Evolutionary conservation across 2,797 vertebrate species (phyloP), one percentile per base, ranked within the genome.

Genomic region (Ataeniobius toweri): DNA sequence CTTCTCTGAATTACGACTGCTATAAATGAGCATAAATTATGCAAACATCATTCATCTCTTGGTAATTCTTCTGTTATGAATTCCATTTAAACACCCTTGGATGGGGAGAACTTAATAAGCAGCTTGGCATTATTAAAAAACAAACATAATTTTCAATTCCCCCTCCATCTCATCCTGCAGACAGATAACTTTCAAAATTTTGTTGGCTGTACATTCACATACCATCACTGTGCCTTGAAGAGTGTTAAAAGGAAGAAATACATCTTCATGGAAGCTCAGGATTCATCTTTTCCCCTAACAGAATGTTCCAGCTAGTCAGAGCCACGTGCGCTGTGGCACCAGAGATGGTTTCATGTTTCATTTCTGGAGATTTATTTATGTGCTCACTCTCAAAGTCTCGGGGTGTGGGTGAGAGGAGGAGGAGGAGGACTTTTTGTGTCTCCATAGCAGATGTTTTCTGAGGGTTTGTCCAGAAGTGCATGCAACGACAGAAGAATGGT

Each of bases 271-370:
- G 83, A 80, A 85, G 81, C 83, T 81, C 82, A 76, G 70, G 71
- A 80, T 79, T 87, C 82, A 73, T 88, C 84, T 79, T 86, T 82
- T 88, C 79, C 86, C 55, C 58, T 76, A 61, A 36, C 86, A 77
- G 67, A 84, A 51, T 67, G 74, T 82, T 90, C 88, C 91, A 88
- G 87, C 84, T 89, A 86, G 85, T 88, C 80, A 16, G 81, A 80
- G 82, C 86, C 85, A 3, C 80, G 74, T 87, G 87, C 81, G 1
- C 63, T 20, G 76, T 74, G 85, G 85, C 82, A 84, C 79, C 59
- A 74, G 83, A 80, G 88, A 87, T 44, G 71, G 83, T 83, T 87
- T 93, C 89, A 79, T 86, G 75, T 91, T 89, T 91, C 84, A 87
- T 61, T 50, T 75, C 82, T 76, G 73, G 71, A 85, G 77, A 88